Base-by-base conservation (phyloP, 2,888 invertebrate genomes). In the Diachrysia chrysitis region DNA sequence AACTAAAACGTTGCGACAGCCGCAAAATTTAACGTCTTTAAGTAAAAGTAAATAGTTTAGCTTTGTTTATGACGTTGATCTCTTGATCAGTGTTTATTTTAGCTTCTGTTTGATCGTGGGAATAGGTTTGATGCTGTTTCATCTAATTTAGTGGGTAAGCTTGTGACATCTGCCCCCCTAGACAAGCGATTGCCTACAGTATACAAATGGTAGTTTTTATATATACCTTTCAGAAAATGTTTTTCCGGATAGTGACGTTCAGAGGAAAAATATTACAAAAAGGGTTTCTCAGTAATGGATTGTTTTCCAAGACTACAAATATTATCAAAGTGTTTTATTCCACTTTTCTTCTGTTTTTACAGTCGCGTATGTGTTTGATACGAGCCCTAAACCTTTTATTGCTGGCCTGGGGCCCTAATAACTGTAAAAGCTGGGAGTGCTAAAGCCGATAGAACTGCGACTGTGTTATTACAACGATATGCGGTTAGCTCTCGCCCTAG, bases 381-480 rank as follows among this genome's bases (percentile, higher is more conserved):
- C 14, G 21, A 42, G 17, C 17, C 56, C 59, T 66, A 63, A 76
- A 63, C 35, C 60, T 29, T 61, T 76, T 63, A 76, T 76, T 66
- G 53, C 56, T 48, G 29, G 32, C 60, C 58, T 58, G 63, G 35
- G 72, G 46, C 23, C 7, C 12, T 58, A 71, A 74, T 74, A 76
- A 63, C 51, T 63, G 58, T 74, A 66, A 76, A 71, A 71, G 77
- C 63, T 53, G 61, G 55, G 46, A 74, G 77, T 71, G 77, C 60
- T 76, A 58, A 66, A 74, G 56, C 55, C 63, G 63, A 73, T 71
- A 66, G 32, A 9, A 17, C 56, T 37, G 56, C 5, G 10, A 70
- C 64, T 58, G 53, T 35, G 53, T 65, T 73, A 54, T 51, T 42
- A 12, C 14, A 35, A 23, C 58, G 25, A 14, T 58, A 66, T 58